Conservation (phyloP, 2,888 invertebrate species). For the Eristalis intricaria region DNA sequence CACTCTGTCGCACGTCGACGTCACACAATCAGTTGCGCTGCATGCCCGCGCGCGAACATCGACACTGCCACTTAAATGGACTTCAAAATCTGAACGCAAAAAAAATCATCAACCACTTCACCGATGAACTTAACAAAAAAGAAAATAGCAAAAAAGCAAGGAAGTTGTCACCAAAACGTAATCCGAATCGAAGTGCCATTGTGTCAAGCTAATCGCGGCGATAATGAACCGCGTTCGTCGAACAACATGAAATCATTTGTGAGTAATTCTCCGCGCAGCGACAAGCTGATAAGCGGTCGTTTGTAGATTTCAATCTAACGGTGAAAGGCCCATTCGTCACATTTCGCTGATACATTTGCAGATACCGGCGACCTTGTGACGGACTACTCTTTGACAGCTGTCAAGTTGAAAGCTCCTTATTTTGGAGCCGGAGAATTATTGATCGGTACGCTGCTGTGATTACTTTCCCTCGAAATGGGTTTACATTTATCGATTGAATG, state of each 20-base stretch:
- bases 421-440: not conserved
- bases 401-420: not conserved
- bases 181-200: conserved; percentile 15
- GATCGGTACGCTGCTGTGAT: not conserved
- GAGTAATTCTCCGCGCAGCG: conserved; percentile 3
- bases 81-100: not conserved
- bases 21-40: not conserved
- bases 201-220: conserved; percentile 19
- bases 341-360: not conserved
- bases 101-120: no score
- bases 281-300: conserved; percentile 6
- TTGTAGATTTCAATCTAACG: not conserved
- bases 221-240: conserved; percentile 16
- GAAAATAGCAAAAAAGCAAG: not conserved
- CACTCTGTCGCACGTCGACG: not conserved
- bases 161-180: conserved; percentile 24
- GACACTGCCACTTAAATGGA: not conserved
- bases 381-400: conserved; percentile 3
- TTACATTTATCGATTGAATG: conserved; percentile 14
- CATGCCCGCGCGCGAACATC: no score
- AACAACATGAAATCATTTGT: conserved; percentile 3
- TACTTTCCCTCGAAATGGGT: not conserved
- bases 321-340: not conserved
- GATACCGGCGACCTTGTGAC: conserved; percentile 1
- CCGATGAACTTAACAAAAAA: not conserved